Base-by-base conservation (phyloP, 2,113 vertebrate genomes). In the Mormyrus iriodes region DNA sequence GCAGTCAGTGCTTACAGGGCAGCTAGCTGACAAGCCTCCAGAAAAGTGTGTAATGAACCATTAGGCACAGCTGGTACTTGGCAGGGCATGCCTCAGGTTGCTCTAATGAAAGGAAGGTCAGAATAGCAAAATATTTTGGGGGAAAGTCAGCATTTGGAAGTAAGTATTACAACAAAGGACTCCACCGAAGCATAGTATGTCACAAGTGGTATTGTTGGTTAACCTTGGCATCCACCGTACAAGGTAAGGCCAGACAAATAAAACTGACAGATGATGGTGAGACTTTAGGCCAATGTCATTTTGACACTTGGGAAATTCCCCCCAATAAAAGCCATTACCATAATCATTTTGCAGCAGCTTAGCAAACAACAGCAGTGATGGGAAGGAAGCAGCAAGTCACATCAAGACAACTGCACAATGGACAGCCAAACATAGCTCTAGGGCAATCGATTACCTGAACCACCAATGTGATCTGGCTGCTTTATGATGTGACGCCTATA, bases 401-500 rank as follows among this genome's bases (percentile, higher is more conserved):
- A 93, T 94, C 94, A 93, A 92, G 92, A 92, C 88, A 13, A 90
- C 92, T 92, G 91, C 93, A 94, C 94, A 95, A 94, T 95, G 94
- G 94, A 93, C 85, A 89, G 90, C 85, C 91, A 94, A 93, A 92
- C 92, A 91, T 93, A 93, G 93, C 93, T 90, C 92, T 58, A 93
- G 92, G 93, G 91, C 92, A 93, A 95, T 95, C 94, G 48, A 96
- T 95, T 94, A 93, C 93, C 93, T 93, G 93, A 95, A 93, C 92
- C 93, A 95, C 94, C 94, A 95, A 95, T 95, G 94, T 94, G 93
- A 93, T 95, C 94, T 94, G 94, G 93, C 94, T 94, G 93, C 93
- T 95, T 95, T 95, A 95, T 95, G 94, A 95, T 95, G 94, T 94
- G 94, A 95, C 94, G 94, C 91, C 94, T 93, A 93, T 95, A 95